Evolutionary conservation across 1,140 invertebrate species (phyloP).

Genomic region (Bombus huntii): DNA sequence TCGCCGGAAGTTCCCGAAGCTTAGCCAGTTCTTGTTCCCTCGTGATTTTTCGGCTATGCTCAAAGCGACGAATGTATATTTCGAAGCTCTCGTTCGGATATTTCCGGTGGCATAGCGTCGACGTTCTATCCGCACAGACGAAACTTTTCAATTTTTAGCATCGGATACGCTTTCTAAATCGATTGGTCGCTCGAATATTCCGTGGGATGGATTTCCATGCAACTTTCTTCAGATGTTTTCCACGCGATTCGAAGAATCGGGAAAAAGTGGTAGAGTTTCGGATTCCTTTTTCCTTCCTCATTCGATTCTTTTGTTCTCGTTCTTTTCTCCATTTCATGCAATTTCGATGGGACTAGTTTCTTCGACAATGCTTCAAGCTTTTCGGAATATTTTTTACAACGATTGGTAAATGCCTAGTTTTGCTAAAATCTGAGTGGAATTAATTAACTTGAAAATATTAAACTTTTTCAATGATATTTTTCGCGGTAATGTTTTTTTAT

Average conservation of each 20-base stretch:
- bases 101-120: background rate
- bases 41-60: slow-evolving; percentile 1
- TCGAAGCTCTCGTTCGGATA: background rate
- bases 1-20: background rate
- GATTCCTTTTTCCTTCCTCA: background rate
- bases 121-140: background rate
- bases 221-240: slow-evolving; percentile 13
- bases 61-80: background rate
- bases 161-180: slow-evolving; percentile 18
- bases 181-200: background rate
- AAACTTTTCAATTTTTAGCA: slow-evolving; percentile 5
- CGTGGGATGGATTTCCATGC: background rate
- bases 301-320: background rate
- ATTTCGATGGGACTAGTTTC: background rate
- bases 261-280: no score
- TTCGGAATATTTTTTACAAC: background rate
- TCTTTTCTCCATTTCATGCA: no score
- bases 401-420: no score
- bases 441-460: no score
- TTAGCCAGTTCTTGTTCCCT: background rate
- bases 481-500: no score
- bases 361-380: background rate
- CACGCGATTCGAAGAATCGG: background rate
- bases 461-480: no score
- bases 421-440: no score